Evolutionary conservation across 1,140 invertebrate species (phyloP).

Genomic region (Diachasma alloeum): DNA sequence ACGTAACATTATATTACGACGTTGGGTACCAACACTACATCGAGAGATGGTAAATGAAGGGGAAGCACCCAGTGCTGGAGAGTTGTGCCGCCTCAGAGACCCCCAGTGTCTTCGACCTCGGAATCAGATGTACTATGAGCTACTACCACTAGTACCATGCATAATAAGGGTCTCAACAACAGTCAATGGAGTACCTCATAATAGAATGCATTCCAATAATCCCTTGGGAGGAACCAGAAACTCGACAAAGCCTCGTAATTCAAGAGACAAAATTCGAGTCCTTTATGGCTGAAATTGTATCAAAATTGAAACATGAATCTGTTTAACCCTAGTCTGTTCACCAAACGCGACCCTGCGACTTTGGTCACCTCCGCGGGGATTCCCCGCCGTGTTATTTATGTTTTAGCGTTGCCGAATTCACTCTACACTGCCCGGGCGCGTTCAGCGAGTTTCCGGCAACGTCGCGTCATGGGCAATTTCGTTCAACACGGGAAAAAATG

Average conservation of each 20-base stretch:
- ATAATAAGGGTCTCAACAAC: background rate
- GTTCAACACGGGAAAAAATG: too few relatives aligned
- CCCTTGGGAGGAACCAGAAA: background rate
- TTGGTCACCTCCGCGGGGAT: too few relatives aligned
- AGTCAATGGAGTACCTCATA: background rate
- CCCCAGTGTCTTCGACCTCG: background rate
- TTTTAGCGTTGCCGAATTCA: too few relatives aligned
- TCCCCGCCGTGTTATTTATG: too few relatives aligned
- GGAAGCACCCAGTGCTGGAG: background rate
- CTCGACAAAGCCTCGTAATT: background rate
- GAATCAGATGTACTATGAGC: background rate
- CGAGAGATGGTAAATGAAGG: slow-evolving; percentile 13
- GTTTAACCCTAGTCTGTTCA: too few relatives aligned
- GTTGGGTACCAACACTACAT: slow-evolving; percentile 19
- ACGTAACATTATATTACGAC: slow-evolving; percentile 44
- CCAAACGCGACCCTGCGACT: too few relatives aligned
- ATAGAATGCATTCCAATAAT: background rate
- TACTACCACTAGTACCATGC: background rate
- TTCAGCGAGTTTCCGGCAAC: too few relatives aligned
- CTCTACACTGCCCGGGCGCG: too few relatives aligned
- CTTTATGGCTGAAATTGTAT: too few relatives aligned
- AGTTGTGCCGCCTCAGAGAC: background rate
- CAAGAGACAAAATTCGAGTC: background rate
- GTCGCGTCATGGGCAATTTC: too few relatives aligned
- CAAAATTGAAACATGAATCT: too few relatives aligned